Percentiles rank a stretch among this genome's conserved stretches.
These are phyloP conservation scores for Pycnonotus jocosus DNA, from an alignment of 2,113 vertebrate genomes.

Conservation along the genomic window DNA sequence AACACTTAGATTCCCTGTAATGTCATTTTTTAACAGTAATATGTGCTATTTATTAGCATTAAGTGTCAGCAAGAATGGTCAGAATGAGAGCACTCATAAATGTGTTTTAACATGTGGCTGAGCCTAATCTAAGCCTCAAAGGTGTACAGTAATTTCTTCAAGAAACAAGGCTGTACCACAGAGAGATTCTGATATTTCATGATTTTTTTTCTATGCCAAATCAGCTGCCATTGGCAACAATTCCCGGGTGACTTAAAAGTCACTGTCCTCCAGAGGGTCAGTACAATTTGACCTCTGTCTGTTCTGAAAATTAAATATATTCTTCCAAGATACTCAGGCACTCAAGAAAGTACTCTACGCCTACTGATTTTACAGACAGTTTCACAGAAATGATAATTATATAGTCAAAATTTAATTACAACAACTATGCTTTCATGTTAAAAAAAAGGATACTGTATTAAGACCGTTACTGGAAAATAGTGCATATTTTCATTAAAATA, in stretches of 20 bases:
- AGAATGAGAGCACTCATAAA: not conserved
- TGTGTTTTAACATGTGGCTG: not conserved
- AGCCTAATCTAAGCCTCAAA: not conserved
- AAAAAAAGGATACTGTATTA: not conserved
- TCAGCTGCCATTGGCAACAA: not conserved
- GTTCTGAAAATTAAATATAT: not conserved
- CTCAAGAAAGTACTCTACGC: not conserved
- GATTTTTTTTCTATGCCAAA: not conserved
- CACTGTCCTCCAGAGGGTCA: not conserved
- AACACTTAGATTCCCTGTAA: not conserved
- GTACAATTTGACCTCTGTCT: not conserved
- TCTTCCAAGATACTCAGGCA: not conserved
- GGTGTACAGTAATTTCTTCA: not conserved
- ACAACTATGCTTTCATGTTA: constrained; percentile 17
- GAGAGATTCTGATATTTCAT: not conserved
- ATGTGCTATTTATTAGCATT: not conserved
- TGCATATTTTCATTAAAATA: not conserved
- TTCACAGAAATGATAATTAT: constrained; percentile 20
- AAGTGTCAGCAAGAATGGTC: not conserved
- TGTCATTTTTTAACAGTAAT: not conserved
- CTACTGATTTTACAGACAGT: constrained; percentile 23
- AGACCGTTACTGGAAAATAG: not conserved
- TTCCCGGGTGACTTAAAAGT: not conserved
- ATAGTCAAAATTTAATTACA: constrained; percentile 30
- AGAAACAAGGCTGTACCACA: not conserved